Evolutionary conservation across 2,888 invertebrate species (phyloP).

Genomic region (Argynnis bischoffii): DNA sequence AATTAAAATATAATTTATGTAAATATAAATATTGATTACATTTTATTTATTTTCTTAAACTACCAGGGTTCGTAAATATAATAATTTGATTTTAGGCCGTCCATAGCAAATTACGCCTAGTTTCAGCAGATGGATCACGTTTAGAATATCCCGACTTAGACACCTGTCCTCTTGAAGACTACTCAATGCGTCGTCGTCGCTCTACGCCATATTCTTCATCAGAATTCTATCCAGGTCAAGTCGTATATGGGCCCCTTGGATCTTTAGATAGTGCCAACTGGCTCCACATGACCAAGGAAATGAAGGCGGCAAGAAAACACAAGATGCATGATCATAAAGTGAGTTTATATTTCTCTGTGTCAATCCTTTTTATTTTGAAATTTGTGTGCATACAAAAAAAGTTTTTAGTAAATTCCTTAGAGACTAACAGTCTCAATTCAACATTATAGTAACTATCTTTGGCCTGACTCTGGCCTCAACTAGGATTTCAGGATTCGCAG

Average conservation of each 20-base stretch:
- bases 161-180: slow-evolving; percentile 87
- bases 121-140: slow-evolving; percentile 85
- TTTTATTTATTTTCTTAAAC: too few relatives aligned
- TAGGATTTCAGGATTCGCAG: too few relatives aligned
- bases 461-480: too few relatives aligned
- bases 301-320: slow-evolving; percentile 84
- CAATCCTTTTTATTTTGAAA: background rate
- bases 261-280: slow-evolving; percentile 91
- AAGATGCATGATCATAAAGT: slow-evolving; percentile 82
- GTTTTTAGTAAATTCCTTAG: too few relatives aligned
- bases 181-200: slow-evolving; percentile 85
- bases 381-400: too few relatives aligned
- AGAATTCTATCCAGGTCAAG: slow-evolving; percentile 77
- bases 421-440: too few relatives aligned
- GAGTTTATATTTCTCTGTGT: slow-evolving; percentile 22
- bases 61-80: too few relatives aligned
- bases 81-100: slow-evolving; percentile 69
- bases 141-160: slow-evolving; percentile 86
- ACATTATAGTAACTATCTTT: too few relatives aligned
- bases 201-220: slow-evolving; percentile 74
- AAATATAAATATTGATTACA: background rate
- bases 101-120: slow-evolving; percentile 85
- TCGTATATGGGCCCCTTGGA: slow-evolving; percentile 87
- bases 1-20: background rate
- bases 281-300: slow-evolving; percentile 88